Evolutionary conservation across 2,888 invertebrate genomes (phyloP).

Genomic region (Pediacus dermestoides): DNA sequence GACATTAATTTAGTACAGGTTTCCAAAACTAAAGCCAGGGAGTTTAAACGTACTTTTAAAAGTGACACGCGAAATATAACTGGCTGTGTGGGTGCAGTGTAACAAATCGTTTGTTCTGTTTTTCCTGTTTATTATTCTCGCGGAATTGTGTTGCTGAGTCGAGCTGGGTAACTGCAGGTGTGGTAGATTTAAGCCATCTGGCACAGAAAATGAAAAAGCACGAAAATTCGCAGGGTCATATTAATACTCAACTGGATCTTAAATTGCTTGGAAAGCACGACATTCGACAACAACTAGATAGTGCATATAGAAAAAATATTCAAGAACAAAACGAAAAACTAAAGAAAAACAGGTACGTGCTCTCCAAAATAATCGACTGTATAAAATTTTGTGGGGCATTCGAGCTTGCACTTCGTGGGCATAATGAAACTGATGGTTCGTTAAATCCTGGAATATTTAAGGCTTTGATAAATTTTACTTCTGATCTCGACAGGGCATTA

Average conservation of each 20-base stretch:
- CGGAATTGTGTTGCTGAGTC: slow-evolving; percentile 1
- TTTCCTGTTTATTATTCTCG: slow-evolving; percentile 6
- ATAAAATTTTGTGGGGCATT: slow-evolving; percentile 10
- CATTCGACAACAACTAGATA: slow-evolving; percentile 7
- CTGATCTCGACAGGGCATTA: too few species aligned
- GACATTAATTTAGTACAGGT: slow-evolving; percentile 9
- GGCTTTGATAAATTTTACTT: too few species aligned
- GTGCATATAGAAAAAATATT: slow-evolving; percentile 7
- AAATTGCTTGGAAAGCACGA: slow-evolving; percentile 9
- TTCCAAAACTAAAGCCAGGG: slow-evolving; percentile 11
- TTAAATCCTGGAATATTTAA: too few species aligned
- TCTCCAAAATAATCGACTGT: slow-evolving; percentile 9
- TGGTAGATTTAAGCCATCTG: slow-evolving; percentile 8
- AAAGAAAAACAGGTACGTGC: slow-evolving; percentile 6
- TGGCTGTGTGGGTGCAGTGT: slow-evolving; percentile 13
- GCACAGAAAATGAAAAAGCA: slow-evolving; percentile 10
- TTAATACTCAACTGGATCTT: slow-evolving; percentile 10
- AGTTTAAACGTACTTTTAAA: slow-evolving; percentile 13
- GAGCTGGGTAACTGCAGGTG: too few species aligned
- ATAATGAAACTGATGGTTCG: slow-evolving; percentile 9
- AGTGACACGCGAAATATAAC: slow-evolving; percentile 12
- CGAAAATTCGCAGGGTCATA: slow-evolving; percentile 8
- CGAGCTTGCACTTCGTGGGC: slow-evolving; percentile 5
- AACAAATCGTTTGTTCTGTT: slow-evolving; percentile 9
- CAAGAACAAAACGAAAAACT: slow-evolving; percentile 11